A percentile compares a stretch with the other conserved stretches of the same genome.
Conservation (phyloP, 2,888 invertebrate species). For the Microctonus hyperodae region DNA sequence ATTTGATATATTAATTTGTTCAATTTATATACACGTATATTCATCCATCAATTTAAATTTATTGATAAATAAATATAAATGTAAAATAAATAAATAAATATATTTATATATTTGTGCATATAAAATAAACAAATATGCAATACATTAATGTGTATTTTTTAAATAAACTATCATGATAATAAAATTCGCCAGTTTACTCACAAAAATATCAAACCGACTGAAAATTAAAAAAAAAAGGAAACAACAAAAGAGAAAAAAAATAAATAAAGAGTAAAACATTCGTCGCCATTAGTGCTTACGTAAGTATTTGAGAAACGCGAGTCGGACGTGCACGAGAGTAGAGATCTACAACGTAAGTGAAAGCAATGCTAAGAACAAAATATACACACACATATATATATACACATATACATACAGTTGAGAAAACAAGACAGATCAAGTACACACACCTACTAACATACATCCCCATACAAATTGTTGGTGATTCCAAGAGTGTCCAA, state of each 20-base stretch:
- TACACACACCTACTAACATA: neutral
- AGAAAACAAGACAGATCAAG: neutral
- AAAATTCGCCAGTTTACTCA: too few relatives aligned
- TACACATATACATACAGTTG: neutral
- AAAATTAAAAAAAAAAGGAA: neutral
- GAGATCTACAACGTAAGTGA: conserved; percentile 22
- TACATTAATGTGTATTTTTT: too few relatives aligned
- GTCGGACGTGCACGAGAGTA: conserved; percentile 25
- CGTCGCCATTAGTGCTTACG: conserved; percentile 20
- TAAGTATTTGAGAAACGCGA: conserved; percentile 25
- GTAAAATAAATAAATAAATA: too few relatives aligned
- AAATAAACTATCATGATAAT: too few relatives aligned
- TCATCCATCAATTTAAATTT: too few relatives aligned
- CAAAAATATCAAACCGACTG: too few relatives aligned
- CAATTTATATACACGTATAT: too few relatives aligned
- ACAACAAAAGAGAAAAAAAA: neutral
- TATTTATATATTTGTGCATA: too few relatives aligned
- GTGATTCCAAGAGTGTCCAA: conserved; percentile 21
- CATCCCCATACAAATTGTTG: conserved; percentile 18
- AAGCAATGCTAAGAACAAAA: conserved; percentile 18
- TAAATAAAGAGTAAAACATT: neutral
- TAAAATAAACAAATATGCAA: too few relatives aligned
- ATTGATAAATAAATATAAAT: too few relatives aligned
- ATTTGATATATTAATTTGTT: too few relatives aligned
- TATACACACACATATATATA: neutral